Percentiles rank a stretch among this genome's conserved stretches.
Conservation (phyloP, 2,888 invertebrate genomes). For the Minunthozetes semirufus region DNA sequence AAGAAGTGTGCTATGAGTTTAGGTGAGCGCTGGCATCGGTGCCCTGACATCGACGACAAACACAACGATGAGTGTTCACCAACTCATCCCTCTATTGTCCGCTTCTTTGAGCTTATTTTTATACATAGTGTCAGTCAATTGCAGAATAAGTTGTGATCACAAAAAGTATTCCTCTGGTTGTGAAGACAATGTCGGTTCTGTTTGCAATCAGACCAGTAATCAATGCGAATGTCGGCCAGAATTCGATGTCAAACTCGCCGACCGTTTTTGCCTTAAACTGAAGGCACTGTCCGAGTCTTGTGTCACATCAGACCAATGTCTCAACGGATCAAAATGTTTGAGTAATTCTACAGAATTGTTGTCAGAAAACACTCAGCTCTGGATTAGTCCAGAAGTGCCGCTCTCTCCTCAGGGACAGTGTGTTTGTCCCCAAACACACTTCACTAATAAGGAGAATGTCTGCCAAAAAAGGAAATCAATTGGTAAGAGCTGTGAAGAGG, state of each 20-base stretch:
- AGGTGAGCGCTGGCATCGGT: not conserved
- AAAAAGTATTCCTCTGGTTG: constrained; percentile 2
- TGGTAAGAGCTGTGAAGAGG: not conserved
- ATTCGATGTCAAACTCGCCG: not conserved
- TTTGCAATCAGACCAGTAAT: not conserved
- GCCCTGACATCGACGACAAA: not conserved
- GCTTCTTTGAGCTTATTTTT: not conserved
- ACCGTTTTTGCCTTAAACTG: not conserved
- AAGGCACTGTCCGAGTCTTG: not conserved
- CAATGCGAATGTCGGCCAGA: constrained; percentile 9
- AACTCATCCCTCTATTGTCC: no score
- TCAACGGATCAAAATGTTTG: not conserved
- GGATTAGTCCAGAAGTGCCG: not conserved
- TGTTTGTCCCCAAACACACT: not conserved
- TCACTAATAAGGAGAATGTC: not conserved
- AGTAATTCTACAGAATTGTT: not conserved
- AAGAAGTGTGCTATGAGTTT: not conserved
- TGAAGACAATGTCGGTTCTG: constrained; percentile 8
- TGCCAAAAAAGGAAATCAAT: not conserved
- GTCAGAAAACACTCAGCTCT: not conserved
- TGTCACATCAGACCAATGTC: not conserved
- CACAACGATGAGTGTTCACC: not conserved
- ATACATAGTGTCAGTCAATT: not conserved
- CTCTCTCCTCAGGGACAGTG: not conserved
- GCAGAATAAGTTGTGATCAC: not conserved